Conservation (phyloP, 2,113 vertebrate genomes). For the Circaetus cinerascens region DNA sequence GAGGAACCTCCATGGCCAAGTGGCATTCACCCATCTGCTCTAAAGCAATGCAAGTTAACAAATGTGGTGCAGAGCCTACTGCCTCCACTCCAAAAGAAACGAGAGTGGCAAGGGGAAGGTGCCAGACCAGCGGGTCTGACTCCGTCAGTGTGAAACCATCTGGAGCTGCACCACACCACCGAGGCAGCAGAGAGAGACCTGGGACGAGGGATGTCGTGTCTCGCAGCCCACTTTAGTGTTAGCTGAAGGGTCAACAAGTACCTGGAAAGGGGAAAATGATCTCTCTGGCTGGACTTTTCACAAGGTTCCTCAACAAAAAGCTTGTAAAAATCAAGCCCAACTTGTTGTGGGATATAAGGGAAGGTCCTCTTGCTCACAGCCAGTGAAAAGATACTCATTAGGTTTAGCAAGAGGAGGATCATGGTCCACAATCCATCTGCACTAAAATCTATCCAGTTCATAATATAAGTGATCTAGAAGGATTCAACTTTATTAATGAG, state of each 20-base stretch:
- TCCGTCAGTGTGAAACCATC: neutral
- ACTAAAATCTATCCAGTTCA: neutral
- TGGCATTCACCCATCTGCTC: neutral
- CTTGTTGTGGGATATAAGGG: fast-evolving
- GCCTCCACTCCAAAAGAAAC: neutral
- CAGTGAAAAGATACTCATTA: neutral
- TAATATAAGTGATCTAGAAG: neutral
- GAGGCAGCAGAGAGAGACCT: neutral
- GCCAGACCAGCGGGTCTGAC: neutral
- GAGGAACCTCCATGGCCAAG: fast-evolving
- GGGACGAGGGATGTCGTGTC: fast-evolving
- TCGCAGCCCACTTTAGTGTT: neutral
- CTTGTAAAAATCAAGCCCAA: neutral
- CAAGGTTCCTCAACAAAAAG: neutral
- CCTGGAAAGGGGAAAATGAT: neutral
- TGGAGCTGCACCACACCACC: neutral
- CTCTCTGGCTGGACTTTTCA: neutral
- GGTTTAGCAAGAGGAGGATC: neutral
- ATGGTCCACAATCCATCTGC: neutral
- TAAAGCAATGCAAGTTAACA: neutral
- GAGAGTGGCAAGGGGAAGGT: neutral
- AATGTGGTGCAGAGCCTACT: fast-evolving
- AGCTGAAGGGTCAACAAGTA: neutral
- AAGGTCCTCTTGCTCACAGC: neutral
- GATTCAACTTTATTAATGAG: slow-evolving; percentile 13